phyloP scores from a whole-genome alignment of 2,888 invertebrate genomes.

The Tipula confusa region DNA sequence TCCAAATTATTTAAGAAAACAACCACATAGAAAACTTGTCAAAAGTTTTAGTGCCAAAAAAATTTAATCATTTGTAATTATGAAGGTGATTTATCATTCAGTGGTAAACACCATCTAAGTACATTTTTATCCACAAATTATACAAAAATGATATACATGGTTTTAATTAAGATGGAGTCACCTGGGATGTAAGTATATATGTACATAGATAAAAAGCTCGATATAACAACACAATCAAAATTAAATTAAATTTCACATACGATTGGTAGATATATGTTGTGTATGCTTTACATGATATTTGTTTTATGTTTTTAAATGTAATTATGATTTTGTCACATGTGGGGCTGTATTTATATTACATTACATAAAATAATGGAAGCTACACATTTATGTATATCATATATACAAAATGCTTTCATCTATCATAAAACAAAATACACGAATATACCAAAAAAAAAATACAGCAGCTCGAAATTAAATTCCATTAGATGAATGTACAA shows the following conservation, averaged over 20 bases:
- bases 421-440: not conserved
- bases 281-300: not conserved
- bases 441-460: not conserved
- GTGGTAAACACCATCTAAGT: too few relatives aligned
- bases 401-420: not conserved
- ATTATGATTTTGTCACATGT: slow-evolving; percentile 3
- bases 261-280: not conserved
- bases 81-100: too few relatives aligned
- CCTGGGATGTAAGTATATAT: not conserved
- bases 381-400: too few relatives aligned
- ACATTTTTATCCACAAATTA: not conserved
- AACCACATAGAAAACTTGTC: too few relatives aligned
- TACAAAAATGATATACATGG: not conserved
- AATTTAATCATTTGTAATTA: too few relatives aligned
- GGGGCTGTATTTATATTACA: not conserved
- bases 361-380: not conserved
- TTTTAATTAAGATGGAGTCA: not conserved
- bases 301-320: slow-evolving; percentile 20
- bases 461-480: not conserved
- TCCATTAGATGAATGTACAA: not conserved
- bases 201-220: too few relatives aligned
- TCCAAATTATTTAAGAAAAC: too few relatives aligned
- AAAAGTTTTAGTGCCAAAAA: too few relatives aligned
- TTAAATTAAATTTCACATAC: not conserved
- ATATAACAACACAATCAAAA: not conserved